Conservation (phyloP, 2,888 invertebrate species). For the Oscheius myriophilus region DNA sequence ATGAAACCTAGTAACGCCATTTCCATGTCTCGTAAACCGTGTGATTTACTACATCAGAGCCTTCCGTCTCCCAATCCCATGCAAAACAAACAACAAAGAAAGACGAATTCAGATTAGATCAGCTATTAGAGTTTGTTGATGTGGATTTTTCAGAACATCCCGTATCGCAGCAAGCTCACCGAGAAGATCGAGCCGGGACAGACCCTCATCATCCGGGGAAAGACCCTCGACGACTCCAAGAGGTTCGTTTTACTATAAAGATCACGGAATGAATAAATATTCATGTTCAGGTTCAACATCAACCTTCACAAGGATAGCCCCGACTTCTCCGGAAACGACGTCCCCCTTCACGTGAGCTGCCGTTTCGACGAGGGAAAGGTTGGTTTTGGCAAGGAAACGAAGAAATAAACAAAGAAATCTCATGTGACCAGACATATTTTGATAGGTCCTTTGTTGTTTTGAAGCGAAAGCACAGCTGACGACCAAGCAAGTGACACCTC, state of each 20-base stretch:
- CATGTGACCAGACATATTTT: too few species aligned
- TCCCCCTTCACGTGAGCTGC: constrained; percentile 57
- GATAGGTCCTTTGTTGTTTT: constrained; percentile 4
- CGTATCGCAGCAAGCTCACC: constrained; percentile 59
- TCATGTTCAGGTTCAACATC: constrained; percentile 62
- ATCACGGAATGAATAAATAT: background rate
- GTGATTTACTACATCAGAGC: too few species aligned
- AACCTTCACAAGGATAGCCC: constrained; percentile 61
- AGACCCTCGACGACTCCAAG: constrained; percentile 54
- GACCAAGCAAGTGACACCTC: too few species aligned
- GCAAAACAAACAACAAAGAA: too few species aligned
- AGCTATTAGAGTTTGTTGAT: too few species aligned
- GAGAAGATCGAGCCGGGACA: constrained; percentile 65
- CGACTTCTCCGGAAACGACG: constrained; percentile 62
- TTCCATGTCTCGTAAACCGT: too few species aligned
- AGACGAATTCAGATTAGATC: too few species aligned
- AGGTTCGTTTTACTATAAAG: constrained; percentile 32
- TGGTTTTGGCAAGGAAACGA: background rate
- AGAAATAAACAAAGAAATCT: too few species aligned
- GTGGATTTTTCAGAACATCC: constrained; percentile 54
- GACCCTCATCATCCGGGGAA: constrained; percentile 59
- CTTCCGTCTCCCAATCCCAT: too few species aligned
- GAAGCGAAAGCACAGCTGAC: constrained; percentile 17
- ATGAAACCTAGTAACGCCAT: too few species aligned
- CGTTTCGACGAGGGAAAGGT: constrained; percentile 65